phyloP scores from a whole-genome alignment of 1,140 invertebrate genomes.

The Neodiprion lecontei region DNA sequence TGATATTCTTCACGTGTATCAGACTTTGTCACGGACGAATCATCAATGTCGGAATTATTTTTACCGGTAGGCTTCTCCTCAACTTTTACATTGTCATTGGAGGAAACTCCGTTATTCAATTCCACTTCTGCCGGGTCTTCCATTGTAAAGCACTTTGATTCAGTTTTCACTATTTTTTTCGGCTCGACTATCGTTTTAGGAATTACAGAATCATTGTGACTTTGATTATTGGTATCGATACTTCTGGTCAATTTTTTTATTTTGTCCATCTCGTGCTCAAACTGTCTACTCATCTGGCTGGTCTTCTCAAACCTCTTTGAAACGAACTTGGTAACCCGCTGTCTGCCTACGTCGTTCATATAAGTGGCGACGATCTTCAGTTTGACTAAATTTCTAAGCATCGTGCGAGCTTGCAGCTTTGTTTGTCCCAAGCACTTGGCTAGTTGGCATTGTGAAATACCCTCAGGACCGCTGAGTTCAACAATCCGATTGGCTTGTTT shows the following conservation, averaged over 20 bases:
- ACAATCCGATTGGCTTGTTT: conserved; percentile 61
- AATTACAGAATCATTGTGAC: background rate
- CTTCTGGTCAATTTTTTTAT: conserved; percentile 48
- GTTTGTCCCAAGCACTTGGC: conserved; percentile 58
- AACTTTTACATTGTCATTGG: conserved; percentile 14
- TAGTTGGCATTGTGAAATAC: conserved; percentile 60
- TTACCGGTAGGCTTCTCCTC: conserved; percentile 3
- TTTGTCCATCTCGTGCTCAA: conserved; percentile 53
- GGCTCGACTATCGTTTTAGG: no score
- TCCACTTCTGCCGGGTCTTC: conserved; percentile 28
- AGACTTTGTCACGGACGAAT: background rate
- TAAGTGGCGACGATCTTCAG: conserved; percentile 57
- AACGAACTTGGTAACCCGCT: conserved; percentile 60
- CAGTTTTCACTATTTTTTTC: background rate
- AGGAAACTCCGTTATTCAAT: background rate
- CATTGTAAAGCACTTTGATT: conserved; percentile 1
- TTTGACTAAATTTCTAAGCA: conserved; percentile 61
- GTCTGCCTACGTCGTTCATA: conserved; percentile 65
- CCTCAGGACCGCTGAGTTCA: conserved; percentile 56
- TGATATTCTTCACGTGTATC: background rate
- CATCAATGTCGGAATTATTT: background rate
- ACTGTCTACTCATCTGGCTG: conserved; percentile 50
- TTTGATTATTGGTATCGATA: conserved; percentile 7
- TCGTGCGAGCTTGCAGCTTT: conserved; percentile 61
- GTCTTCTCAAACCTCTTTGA: conserved; percentile 52